Percentiles rank a stretch among this genome's conserved stretches.
These are phyloP conservation scores for Dinothrombium tinctorium DNA, from an alignment of 1,140 invertebrate genomes.

Conservation along the genomic window DNA sequence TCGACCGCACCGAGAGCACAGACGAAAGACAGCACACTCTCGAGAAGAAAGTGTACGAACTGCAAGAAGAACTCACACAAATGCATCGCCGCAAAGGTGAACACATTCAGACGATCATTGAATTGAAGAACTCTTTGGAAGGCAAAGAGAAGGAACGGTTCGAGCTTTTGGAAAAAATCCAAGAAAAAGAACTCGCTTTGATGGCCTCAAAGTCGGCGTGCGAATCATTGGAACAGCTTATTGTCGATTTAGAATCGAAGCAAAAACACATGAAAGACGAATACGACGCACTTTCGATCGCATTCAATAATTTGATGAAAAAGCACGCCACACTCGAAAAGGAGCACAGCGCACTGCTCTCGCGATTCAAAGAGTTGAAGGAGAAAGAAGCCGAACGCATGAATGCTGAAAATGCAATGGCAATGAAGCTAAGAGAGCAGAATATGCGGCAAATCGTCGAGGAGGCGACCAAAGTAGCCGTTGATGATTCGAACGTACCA, in stretches of 20 bases:
- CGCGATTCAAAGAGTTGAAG: conserved; percentile 78
- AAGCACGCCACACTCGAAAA: conserved; percentile 63
- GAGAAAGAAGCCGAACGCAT: conserved; percentile 35
- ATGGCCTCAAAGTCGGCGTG: background rate
- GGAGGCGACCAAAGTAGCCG: conserved; percentile 45
- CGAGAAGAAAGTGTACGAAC: conserved; percentile 50
- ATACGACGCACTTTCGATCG: conserved; percentile 73
- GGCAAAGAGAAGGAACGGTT: conserved; percentile 7
- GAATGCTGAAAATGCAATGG: no score
- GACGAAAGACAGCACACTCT: conserved; percentile 20
- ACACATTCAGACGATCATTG: conserved; percentile 75
- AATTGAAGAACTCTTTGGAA: conserved; percentile 48
- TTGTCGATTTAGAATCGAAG: conserved; percentile 9
- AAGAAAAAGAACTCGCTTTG: conserved; percentile 7
- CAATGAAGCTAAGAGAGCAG: no score
- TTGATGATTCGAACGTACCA: background rate
- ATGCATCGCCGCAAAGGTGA: conserved; percentile 66
- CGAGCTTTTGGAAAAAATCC: background rate
- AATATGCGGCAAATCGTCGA: conserved; percentile 69
- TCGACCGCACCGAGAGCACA: background rate
- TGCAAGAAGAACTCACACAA: conserved; percentile 78
- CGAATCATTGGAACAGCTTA: conserved; percentile 7
- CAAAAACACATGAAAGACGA: conserved; percentile 63
- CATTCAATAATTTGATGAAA: conserved; percentile 63
- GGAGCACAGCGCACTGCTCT: conserved; percentile 64